Conservation (phyloP, 2,888 invertebrate species). For the Zelleria hepariella region DNA sequence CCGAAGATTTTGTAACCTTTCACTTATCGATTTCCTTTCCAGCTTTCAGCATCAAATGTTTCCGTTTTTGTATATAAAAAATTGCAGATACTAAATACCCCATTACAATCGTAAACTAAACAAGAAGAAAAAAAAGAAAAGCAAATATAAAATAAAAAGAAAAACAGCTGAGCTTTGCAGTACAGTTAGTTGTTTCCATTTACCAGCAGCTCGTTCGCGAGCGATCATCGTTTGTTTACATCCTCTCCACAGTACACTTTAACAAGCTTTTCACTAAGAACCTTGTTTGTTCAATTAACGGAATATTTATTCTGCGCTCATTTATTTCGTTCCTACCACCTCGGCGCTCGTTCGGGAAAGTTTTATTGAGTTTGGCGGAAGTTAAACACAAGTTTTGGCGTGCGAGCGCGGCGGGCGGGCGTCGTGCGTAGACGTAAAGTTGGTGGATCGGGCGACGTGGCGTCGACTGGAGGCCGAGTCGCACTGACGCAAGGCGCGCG, state of each 20-base stretch:
- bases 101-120: not conserved
- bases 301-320: constrained; percentile 30
- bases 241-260: constrained; percentile 41
- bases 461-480: constrained; percentile 21
- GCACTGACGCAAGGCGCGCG: constrained; percentile 10
- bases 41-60: too few relatives aligned
- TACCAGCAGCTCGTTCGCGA: not conserved
- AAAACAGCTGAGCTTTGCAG: not conserved
- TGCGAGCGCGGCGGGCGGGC: not conserved
- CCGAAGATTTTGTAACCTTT: too few relatives aligned
- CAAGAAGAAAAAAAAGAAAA: not conserved
- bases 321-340: constrained; percentile 29
- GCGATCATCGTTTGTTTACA: constrained; percentile 22
- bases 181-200: not conserved
- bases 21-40: too few relatives aligned
- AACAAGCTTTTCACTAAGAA: constrained; percentile 42
- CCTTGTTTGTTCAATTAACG: constrained; percentile 27
- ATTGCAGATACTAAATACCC: not conserved
- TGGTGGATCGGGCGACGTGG: constrained; percentile 37
- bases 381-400: constrained; percentile 24
- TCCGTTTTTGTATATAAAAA: too few relatives aligned
- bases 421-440: constrained; percentile 30
- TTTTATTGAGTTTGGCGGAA: constrained; percentile 37
- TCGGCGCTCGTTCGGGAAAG: constrained; percentile 24
- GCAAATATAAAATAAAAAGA: not conserved